Percentiles rank a stretch among this genome's conserved stretches.
These are phyloP conservation scores for Thunnus thynnus DNA, from an alignment of 2,113 vertebrate genomes.

Conservation along the genomic window DNA sequence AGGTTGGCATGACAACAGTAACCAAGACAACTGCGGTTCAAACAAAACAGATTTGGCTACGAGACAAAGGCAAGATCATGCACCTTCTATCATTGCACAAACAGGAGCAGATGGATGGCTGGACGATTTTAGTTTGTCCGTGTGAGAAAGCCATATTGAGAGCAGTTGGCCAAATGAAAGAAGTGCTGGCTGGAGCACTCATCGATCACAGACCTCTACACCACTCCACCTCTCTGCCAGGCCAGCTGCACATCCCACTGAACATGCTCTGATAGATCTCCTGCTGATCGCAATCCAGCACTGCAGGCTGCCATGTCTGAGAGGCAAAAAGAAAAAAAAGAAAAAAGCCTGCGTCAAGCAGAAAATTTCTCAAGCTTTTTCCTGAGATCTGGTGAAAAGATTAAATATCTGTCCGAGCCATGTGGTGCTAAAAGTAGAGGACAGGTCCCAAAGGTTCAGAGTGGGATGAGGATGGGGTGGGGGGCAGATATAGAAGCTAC, in stretches of 20 bases:
- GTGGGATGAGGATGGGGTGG: background rate
- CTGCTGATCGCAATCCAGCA: slow-evolving; percentile 56
- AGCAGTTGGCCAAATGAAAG: slow-evolving; percentile 29
- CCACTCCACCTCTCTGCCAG: background rate
- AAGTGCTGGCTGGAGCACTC: slow-evolving; percentile 10
- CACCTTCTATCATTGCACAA: slow-evolving; percentile 47
- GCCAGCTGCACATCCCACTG: slow-evolving; percentile 39
- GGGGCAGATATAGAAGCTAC: background rate
- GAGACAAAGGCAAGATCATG: slow-evolving; percentile 44
- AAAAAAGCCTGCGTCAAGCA: slow-evolving; percentile 21
- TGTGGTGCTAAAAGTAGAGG: slow-evolving; percentile 6
- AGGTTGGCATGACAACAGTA: slow-evolving; percentile 83
- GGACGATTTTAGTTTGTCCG: slow-evolving; percentile 18
- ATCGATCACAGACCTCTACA: slow-evolving; percentile 42
- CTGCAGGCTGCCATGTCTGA: slow-evolving; percentile 28
- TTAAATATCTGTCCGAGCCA: slow-evolving; percentile 26
- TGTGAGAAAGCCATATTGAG: slow-evolving; percentile 35
- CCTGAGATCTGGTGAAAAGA: background rate
- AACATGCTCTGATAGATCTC: slow-evolving; percentile 47
- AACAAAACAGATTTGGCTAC: slow-evolving; percentile 77
- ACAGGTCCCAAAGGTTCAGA: background rate
- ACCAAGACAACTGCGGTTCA: slow-evolving; percentile 80
- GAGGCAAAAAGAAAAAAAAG: background rate
- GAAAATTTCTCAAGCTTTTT: slow-evolving; percentile 13
- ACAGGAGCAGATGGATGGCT: slow-evolving; percentile 52